A percentile compares a stretch with the other conserved stretches of the same genome.
Conservation (phyloP, 2,113 vertebrate genomes). For the Prunella himalayana region DNA sequence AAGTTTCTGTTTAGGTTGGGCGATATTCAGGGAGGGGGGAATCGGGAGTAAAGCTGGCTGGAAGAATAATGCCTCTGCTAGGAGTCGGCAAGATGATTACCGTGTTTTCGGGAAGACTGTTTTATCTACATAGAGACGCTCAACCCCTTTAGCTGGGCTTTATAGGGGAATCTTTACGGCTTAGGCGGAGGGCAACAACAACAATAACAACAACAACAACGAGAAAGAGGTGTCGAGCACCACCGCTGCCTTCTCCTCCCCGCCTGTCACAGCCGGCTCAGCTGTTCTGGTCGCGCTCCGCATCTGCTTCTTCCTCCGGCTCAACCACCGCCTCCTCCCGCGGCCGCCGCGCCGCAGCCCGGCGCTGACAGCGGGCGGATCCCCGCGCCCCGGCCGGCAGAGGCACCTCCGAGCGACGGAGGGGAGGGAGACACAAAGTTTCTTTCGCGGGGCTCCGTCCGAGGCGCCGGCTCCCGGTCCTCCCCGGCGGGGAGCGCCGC, state of each 20-base stretch:
- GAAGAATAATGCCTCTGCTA: not conserved
- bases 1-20: slow-evolving; percentile 11
- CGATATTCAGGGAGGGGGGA: not conserved
- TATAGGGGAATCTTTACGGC: not conserved
- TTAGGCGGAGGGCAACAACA: not conserved
- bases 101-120: not conserved
- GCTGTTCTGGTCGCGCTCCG: not conserved
- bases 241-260: slow-evolving; percentile 3
- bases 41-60: not conserved
- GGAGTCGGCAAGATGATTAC: not conserved
- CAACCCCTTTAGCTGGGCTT: not conserved
- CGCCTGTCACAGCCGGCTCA: slow-evolving; percentile 2
- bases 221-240: not conserved
- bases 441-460: not conserved
- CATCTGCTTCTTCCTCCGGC: not conserved
- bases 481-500: not conserved
- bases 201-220: not conserved
- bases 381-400: not conserved
- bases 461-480: not conserved
- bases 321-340: not conserved
- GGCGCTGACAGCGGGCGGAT: not conserved
- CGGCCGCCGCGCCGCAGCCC: not conserved
- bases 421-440: not conserved
- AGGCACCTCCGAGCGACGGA: not conserved
- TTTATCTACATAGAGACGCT: not conserved